phyloP scores from a whole-genome alignment of 2,888 invertebrate genomes.

The Andricus curvator region DNA sequence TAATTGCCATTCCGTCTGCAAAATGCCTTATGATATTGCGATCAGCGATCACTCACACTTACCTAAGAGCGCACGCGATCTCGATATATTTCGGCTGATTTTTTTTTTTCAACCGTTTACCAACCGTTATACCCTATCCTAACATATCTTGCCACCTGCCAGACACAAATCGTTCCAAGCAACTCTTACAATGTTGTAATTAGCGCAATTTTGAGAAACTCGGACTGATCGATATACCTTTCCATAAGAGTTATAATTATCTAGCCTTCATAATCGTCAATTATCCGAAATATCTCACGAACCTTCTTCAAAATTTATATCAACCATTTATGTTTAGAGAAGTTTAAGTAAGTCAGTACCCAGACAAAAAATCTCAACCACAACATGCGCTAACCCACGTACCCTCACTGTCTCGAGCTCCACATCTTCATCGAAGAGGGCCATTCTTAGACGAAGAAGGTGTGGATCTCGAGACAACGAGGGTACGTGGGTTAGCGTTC shows the following conservation, averaged over 20 bases:
- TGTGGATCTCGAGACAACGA: no score
- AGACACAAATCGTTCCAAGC: conserved; percentile 11
- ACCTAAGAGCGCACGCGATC: background rate
- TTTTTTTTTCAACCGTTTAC: background rate
- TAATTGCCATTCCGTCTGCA: background rate
- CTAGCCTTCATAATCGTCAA: conserved; percentile 1
- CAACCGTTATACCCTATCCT: background rate
- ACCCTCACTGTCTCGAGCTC: no score
- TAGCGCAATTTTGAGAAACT: conserved; percentile 4
- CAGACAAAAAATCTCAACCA: background rate
- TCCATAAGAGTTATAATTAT: conserved; percentile 9
- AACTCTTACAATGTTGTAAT: conserved; percentile 14
- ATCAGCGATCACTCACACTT: background rate
- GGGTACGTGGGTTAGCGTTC: no score
- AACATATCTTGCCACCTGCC: conserved; percentile 15
- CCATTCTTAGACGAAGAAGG: no score
- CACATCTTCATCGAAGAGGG: no score
- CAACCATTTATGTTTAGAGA: background rate
- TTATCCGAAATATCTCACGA: background rate
- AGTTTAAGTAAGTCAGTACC: background rate
- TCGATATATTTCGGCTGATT: background rate
- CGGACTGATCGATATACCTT: background rate
- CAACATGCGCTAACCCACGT: background rate
- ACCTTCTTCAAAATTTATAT: background rate
- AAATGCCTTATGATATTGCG: background rate